Evolutionary conservation across 30 jellyfish, hydroid and myxozoan species (phyloP), one percentile per base, ranked within the genome.

Genomic region (Mastigias papua): DNA sequence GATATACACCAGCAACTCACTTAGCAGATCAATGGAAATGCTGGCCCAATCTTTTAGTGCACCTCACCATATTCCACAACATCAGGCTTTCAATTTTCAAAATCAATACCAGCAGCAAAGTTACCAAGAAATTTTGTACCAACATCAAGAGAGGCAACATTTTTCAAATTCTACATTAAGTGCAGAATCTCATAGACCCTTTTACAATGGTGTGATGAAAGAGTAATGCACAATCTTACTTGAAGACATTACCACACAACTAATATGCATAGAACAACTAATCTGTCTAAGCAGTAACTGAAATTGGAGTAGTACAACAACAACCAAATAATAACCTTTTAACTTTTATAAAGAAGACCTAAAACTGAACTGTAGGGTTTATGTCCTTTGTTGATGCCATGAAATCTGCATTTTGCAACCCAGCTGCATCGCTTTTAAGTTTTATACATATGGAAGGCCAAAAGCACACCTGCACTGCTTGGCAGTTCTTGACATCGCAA

Each of bases 1-100:
- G 78, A 27, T 67, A 48, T 49, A 16, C 78, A 67, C 28, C 50
- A 67, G 78, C 78, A 67, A 67, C 78, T 67, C 78, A 29, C 78
- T 67, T 67, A 29, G 78, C 78, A 67, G 78, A 30, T 67, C 78
- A 67, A 67, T 67, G 78, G 78, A 67, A 67, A 67, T 67, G 78
- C 48, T 67, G 28, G 78, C 50, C 8, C 78, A 67, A 27, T 67
- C 48, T 67, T 67, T 67, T 9, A 67, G 78, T 67, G 78, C 78
- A 67, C 78, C 78, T 11, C 78, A 67, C 48, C 78, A 67, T 17
- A 27, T 67, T 67, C 78, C 23, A 67, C 78, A 67, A 67, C 78
- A 9, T 67, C 78, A 67, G 28, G 78, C 78, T 67, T 67, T 67
- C 78, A 67, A 27, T 67, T 67, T 67, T 67, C 78, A 21, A 67